phyloP scores from a whole-genome alignment of 2,888 invertebrate species.

The Masnerella sp. region DNA sequence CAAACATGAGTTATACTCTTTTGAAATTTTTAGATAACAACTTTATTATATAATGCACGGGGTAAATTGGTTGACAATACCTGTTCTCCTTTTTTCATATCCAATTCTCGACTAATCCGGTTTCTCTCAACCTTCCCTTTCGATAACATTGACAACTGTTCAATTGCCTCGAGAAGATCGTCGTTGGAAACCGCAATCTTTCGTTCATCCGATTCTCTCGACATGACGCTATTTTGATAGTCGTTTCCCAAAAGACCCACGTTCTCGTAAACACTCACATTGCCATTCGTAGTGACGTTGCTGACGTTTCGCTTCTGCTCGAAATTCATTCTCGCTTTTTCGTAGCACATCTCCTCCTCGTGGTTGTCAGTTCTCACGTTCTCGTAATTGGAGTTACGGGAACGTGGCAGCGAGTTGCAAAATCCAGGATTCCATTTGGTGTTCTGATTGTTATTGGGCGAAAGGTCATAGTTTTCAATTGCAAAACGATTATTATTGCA shows the following conservation, averaged over 20 bases:
- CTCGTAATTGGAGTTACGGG: conserved; percentile 70
- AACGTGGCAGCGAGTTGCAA: conserved; percentile 66
- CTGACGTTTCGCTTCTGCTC: conserved; percentile 62
- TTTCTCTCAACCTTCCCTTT: conserved; percentile 71
- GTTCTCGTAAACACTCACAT: conserved; percentile 71
- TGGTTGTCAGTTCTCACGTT: conserved; percentile 65
- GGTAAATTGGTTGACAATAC: no score
- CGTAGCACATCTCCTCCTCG: conserved; percentile 59
- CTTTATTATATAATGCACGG: no score
- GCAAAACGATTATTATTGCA: conserved; percentile 32
- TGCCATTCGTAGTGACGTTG: conserved; percentile 61
- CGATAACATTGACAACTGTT: conserved; percentile 77
- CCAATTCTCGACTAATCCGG: conserved; percentile 72
- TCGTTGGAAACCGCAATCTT: conserved; percentile 78
- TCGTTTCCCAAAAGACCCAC: conserved; percentile 62
- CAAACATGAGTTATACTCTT: no score
- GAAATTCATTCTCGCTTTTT: conserved; percentile 39
- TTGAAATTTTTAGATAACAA: no score
- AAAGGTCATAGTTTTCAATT: conserved; percentile 45
- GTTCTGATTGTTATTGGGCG: conserved; percentile 69
- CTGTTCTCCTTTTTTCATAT: conserved; percentile 71
- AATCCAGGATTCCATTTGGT: conserved; percentile 67
- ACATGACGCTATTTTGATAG: conserved; percentile 62
- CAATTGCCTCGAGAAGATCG: conserved; percentile 76
- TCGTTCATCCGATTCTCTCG: conserved; percentile 77